Evolutionary conservation across 1,140 invertebrate species (phyloP), one percentile per base, ranked within the genome.

Genomic region (Schlechtendalia chinensis): DNA sequence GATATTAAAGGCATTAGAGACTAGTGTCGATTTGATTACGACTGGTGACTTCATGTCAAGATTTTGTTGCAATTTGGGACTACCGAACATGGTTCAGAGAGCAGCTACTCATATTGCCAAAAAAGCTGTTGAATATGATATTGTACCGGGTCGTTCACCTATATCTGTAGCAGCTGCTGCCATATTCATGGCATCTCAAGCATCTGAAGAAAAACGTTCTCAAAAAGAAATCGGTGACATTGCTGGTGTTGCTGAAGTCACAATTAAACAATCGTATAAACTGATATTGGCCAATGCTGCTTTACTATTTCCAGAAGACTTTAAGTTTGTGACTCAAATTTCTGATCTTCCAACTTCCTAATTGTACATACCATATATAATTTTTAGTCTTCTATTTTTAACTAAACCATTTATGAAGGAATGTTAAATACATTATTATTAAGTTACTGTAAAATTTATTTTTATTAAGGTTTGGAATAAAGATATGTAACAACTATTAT

Each of bases 181-280:
- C 67, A 99, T 99, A 84, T 99, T 99, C 85, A 99, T 99, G 97
- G 98, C 98, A 1, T 98, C 96, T 58, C 96, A 97, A 91, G 95
- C 96, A 8, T 98, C 97, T 0, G 95, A 95, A 83, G 93, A 96
- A 83, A 98, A 98, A 86, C 91, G 93, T 83, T 95, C 94, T 69
- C 96, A 97, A 85, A 98, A 98, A 86, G 98, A 99, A 86, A 99
- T 99, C 84, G 96, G 97, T 5, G 97, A 99, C 84, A 97, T 99
- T 82, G 96, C 98, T 71, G 97, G 98, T 82, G 98, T 98, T 3
- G 98, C 98, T 4, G 98, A 99, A 85, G 97, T 98, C 0, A 99
- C 98, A 5, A 99, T 99, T 81, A 88, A 96, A 80, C 97, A 99
- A 85, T 97, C 96, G 0, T 99, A 99, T 86, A 98, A 98, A 85